Evolutionary conservation across 1,140 invertebrate species (phyloP), one percentile per base, ranked within the genome.

Genomic region (Cheumatopsyche charites): DNA sequence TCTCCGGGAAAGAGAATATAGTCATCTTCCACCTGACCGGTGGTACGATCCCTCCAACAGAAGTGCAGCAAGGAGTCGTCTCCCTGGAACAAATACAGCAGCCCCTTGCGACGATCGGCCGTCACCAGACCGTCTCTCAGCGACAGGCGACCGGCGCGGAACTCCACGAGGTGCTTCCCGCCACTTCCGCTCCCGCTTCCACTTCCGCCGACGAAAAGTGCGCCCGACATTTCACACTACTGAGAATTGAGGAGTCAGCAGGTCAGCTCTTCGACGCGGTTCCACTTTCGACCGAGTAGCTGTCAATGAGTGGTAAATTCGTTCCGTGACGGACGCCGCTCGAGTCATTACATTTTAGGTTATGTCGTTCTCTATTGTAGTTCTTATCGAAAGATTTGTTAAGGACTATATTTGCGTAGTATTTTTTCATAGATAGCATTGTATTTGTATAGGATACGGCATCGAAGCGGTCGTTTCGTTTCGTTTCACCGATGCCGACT

Each of bases 1-100:
- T 99, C 98, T 83, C 98, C 98, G 26, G 97, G 98, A 77, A 99
- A 99, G 76, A 99, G 98, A 45, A 99, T 96, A 23, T 99, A 85
- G 87, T 99, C 98, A 80, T 89, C 88, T 77, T 89, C 87, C 17
- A 88, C 86, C 72, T 88, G 86, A 61, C 86, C 87, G 11, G 90
- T 90, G 43, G 90, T 89, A 45, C 96, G 88, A 83, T 98, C 96
- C 84, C 98, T 98, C 97, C 97, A 98, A 82, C 95, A 98, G 79
- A 98, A 97, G 84, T 98, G 96, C 90, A 97, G 97, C 21, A 98
- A 84, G 0, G 94, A 93, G 83, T 99, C 98, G 73, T 98, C 96
- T 21, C 94, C 92, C 79, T 98, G 96, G 80, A 96, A 94, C 68
- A 99, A 89, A 81, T 97, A 99, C 1, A 99, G 86, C 19, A 94